Percentiles rank a stretch among this genome's conserved stretches.
Conservation (phyloP, 2,888 invertebrate species). For the Clusia tigrina region DNA sequence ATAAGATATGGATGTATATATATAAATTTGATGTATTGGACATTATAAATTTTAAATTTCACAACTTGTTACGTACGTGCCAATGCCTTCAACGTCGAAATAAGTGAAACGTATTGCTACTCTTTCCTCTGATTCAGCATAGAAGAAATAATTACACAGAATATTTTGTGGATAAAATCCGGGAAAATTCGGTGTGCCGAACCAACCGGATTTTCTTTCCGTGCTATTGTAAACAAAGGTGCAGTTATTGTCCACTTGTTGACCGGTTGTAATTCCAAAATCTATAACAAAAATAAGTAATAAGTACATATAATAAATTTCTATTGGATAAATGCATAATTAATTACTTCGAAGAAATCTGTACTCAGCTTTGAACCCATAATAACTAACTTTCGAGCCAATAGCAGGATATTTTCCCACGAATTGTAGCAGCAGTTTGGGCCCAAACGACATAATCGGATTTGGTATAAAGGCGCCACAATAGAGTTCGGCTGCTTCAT, state of each 20-base stretch:
- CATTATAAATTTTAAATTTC: conserved; percentile 10
- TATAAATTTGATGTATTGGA: conserved; percentile 24
- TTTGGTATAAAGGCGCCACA: conserved; percentile 84
- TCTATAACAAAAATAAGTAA: conserved; percentile 69
- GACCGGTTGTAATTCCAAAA: conserved; percentile 85
- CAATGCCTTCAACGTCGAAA: conserved; percentile 93
- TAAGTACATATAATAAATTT: not conserved
- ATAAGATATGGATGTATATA: not conserved
- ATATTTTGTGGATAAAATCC: conserved; percentile 89
- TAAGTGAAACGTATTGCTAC: conserved; percentile 86
- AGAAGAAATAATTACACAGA: conserved; percentile 90
- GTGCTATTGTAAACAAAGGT: conserved; percentile 89
- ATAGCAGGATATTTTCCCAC: conserved; percentile 68
- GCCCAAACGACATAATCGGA: conserved; percentile 92
- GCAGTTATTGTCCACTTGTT: conserved; percentile 80
- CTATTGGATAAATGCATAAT: not conserved
- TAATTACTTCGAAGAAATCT: conserved; percentile 84
- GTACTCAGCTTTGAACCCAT: conserved; percentile 89
- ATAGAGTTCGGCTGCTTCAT: conserved; percentile 86
- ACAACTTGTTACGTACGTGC: conserved; percentile 77
- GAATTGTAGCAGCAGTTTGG: conserved; percentile 86
- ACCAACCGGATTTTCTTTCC: conserved; percentile 79
- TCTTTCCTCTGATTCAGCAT: conserved; percentile 79
- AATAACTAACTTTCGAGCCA: conserved; percentile 76
- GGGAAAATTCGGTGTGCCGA: conserved; percentile 87